phyloP scores from a whole-genome alignment of 2,113 vertebrate species.

The Excalfactoria chinensis region DNA sequence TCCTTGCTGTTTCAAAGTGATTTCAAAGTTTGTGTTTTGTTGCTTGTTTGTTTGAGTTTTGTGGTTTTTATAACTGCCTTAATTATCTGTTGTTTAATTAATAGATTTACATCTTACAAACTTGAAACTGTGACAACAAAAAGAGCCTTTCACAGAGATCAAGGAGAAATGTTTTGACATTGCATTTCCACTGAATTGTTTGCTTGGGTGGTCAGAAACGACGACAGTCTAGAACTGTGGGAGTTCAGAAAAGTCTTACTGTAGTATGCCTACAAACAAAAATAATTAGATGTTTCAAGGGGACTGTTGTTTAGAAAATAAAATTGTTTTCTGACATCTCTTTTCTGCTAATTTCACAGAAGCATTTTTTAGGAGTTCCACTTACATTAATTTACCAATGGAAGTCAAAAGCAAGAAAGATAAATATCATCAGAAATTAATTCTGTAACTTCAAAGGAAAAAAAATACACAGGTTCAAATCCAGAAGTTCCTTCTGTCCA shows the following conservation, averaged over 20 bases:
- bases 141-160: not conserved
- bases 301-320: not conserved
- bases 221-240: not conserved
- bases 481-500: not conserved
- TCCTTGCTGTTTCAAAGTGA: not conserved
- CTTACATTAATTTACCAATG: not conserved
- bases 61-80: not conserved
- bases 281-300: constrained; percentile 15
- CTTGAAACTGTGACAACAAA: not conserved
- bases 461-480: not conserved
- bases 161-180: constrained; percentile 18
- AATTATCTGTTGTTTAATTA: constrained; percentile 36
- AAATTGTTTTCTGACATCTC: not conserved
- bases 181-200: constrained; percentile 7
- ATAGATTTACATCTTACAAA: not conserved
- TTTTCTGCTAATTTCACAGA: not conserved
- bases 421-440: not conserved
- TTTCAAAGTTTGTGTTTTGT: not conserved
- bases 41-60: not conserved
- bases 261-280: constrained; percentile 3
- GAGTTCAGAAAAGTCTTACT: not conserved
- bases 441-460: not conserved
- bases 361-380: not conserved
- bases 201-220: constrained; percentile 46
- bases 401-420: not conserved